Evolutionary conservation across 2,113 vertebrate genomes (phyloP), one percentile per base, ranked within the genome.

Genomic region (Forbesichthys papilliferus): DNA sequence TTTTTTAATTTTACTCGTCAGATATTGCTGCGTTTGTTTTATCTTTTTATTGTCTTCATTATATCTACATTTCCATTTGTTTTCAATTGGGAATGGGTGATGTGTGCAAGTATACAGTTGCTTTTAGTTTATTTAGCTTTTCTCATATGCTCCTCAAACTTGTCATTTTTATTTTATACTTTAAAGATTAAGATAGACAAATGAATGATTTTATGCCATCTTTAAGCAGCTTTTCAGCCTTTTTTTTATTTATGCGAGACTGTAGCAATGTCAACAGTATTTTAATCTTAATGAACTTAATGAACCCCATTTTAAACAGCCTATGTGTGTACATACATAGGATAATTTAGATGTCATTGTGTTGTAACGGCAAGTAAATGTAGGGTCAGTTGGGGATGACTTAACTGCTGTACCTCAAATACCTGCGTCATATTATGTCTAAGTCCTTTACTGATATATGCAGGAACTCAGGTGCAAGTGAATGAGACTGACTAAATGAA

Each of bases 401-500:
- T 74, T 61, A 34, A 66, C 64, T 80, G 85, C 78, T 83, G 73
- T 75, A 65, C 60, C 56, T 62, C 59, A 20, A 54, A 70, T 74
- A 48, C 69, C 49, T 78, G 63, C 77, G 75, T 54, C 68, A 42
- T 11, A 57, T 73, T 18, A 10, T 3, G 49, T 48, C 61, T 79
- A 52, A 66, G 78, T 79, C 63, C 71, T 64, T 81, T 68, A 65
- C 75, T 85, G 69, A 74, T 69, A 76, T 76, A 63, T 12, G 71
- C 74, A 79, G 84, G 84, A 90, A 87, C 91, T 92, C 90, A 85
- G 91, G 90, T 88, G 77, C 68, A 69, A 63, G 78, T 68, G 74
- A 75, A 74, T 61, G 59, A 84, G 78, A 81, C 71, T 82, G 78
- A 83, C 82, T 91, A 75, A 90, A 86, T 88, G 82, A 82, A 79